These are phyloP conservation scores for Sceloporus undulatus DNA, from an alignment of 2,113 vertebrate species.

Conservation along the genomic window DNA sequence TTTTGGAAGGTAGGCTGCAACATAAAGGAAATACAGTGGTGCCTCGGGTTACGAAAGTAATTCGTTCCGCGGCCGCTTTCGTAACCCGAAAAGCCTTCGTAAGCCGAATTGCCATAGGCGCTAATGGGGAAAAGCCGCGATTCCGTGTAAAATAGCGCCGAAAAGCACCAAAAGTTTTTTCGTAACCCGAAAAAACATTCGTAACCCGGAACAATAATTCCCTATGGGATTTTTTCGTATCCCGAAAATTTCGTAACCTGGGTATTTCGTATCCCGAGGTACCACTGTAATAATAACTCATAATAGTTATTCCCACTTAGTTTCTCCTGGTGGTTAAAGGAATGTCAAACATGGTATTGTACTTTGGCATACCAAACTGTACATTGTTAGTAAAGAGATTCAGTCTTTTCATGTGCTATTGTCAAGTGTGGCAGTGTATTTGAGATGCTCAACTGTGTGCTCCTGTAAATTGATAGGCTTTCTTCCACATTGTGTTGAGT, in stretches of 20 bases:
- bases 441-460: slow-evolving; percentile 26
- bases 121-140: too few relatives aligned
- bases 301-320: not conserved
- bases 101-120: too few relatives aligned
- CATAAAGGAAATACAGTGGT: not conserved
- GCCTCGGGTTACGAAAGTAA: too few relatives aligned
- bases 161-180: too few relatives aligned
- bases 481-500: slow-evolving; percentile 4
- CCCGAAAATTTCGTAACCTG: too few relatives aligned
- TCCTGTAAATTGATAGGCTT: not conserved
- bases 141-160: too few relatives aligned
- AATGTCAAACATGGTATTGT: not conserved
- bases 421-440: not conserved
- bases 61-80: too few relatives aligned
- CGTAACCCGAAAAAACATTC: too few relatives aligned
- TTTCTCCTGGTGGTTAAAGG: not conserved
- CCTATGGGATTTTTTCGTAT: too few relatives aligned
- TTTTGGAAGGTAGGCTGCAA: not conserved
- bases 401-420: not conserved
- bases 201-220: too few relatives aligned
- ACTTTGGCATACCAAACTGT: not conserved
- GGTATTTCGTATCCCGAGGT: too few relatives aligned
- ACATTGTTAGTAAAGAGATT: not conserved
- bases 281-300: not conserved
- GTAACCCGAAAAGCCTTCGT: too few relatives aligned